Base-by-base conservation (phyloP, 2,113 vertebrate species). In the Ochotona princeps region DNA sequence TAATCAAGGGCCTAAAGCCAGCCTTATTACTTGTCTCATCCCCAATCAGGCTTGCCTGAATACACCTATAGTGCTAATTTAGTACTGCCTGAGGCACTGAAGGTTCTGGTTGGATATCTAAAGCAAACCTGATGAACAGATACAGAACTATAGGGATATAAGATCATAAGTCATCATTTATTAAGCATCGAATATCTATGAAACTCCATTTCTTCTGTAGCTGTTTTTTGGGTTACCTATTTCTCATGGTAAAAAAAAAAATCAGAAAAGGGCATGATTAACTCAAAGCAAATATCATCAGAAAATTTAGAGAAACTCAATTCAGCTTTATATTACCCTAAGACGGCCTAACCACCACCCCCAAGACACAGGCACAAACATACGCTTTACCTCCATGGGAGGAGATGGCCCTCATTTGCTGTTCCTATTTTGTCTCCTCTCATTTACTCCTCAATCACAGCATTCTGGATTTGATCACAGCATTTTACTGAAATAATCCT, bases 1-100 rank as follows among this genome's bases (percentile, higher is more conserved):
- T 83, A 96, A 82, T 96, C 92, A 90, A 93, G 49, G 90, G 82
- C 88, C 92, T 90, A 96, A 91, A 95, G 75, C 67, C 88, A 95
- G 75, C 14, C 74, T 94, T 95, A 93, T 17, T 96, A 74, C 74
- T 70, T 82, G 49, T 94, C 67, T 90, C 73, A 92, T 90, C 51
- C 87, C 73, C 66, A 92, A 74, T 32, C 80, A 92, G 66, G 17
- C 85, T 86, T 75, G 67, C 82, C 83, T 87, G 63, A 93, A 89
- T 92, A 88, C 1, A 97, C 66, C 54, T 92, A 76, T 7, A 88
- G 69, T 81, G 63, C 80, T 96, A 89, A 96, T 96, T 95, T 93
- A 93, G 49, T 72, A 89, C 23, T 87, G 83, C 83, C 86, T 38
- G 83, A 93, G 86, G 88, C 93, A 94, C 1, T 93, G 75, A 72